A percentile compares a stretch with the other conserved stretches of the same genome.
Evolutionary conservation across 2,888 invertebrate species (phyloP).

Genomic region (Athrips mouffetella): DNA sequence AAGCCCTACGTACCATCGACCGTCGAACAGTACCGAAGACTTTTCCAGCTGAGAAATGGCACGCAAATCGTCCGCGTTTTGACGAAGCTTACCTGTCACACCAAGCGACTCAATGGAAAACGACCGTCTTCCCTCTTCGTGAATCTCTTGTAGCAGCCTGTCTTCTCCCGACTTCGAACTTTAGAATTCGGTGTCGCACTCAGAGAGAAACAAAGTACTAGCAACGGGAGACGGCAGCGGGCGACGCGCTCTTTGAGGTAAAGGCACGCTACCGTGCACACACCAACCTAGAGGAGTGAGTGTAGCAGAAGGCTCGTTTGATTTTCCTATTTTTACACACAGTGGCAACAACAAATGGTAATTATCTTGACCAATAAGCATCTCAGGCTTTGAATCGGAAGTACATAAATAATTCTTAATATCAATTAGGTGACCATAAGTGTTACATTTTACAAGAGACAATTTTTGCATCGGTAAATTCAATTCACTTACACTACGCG

Average conservation of each 20-base stretch:
- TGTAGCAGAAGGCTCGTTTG: slow-evolving; percentile 25
- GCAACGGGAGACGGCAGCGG: neutral
- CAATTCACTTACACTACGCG: slow-evolving; percentile 25
- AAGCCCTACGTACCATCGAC: slow-evolving; percentile 27
- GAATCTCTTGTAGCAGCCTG: neutral
- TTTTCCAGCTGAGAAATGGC: slow-evolving; percentile 20
- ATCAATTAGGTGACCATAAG: neutral
- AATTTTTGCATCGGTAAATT: slow-evolving; percentile 26
- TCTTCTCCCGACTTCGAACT: neutral
- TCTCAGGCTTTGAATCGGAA: slow-evolving; percentile 23
- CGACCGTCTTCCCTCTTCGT: slow-evolving; percentile 12
- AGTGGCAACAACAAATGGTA: slow-evolving; percentile 28
- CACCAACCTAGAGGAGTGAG: slow-evolving; percentile 28
- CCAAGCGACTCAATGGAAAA: slow-evolving; percentile 21
- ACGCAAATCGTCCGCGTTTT: slow-evolving; percentile 18
- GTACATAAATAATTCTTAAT: neutral
- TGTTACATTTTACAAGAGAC: slow-evolving; percentile 10
- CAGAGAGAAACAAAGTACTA: neutral
- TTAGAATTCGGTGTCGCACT: neutral
- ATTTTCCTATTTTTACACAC: slow-evolving; percentile 21
- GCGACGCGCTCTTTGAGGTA: neutral
- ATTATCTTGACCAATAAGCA: slow-evolving; percentile 34
- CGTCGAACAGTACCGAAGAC: slow-evolving; percentile 19
- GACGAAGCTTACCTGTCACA: slow-evolving; percentile 15
- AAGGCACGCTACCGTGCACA: slow-evolving; percentile 20